Evolutionary conservation across 2,797 vertebrate species (phyloP).

Genomic region (Tiaroga cobitis): DNA sequence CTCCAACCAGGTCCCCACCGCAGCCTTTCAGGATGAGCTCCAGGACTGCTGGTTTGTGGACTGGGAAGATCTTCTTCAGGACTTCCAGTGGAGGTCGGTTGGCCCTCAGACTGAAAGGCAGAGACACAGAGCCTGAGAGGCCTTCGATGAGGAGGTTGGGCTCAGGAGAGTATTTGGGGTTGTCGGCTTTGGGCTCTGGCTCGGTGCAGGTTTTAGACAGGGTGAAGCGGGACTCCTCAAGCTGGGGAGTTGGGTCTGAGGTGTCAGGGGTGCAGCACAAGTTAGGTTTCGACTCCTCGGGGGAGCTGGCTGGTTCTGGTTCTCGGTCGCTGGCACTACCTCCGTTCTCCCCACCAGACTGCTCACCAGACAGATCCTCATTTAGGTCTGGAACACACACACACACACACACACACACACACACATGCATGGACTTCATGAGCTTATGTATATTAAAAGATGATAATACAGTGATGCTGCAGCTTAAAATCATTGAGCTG

Average conservation of each 20-base stretch:
- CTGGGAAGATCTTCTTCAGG: constrained; percentile 95
- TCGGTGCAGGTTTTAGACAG: constrained; percentile 78
- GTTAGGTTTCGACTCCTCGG: constrained; percentile 87
- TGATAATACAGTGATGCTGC: background rate
- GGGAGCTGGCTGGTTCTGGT: constrained; percentile 86
- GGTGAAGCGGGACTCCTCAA: constrained; percentile 81
- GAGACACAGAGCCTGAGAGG: constrained; percentile 86
- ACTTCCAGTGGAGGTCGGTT: constrained; percentile 95
- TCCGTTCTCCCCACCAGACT: constrained; percentile 79
- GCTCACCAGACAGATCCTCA: constrained; percentile 85
- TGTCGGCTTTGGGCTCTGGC: constrained; percentile 79
- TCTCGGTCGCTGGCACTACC: constrained; percentile 92
- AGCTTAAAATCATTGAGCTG: background rate
- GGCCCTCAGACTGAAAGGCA: constrained; percentile 90
- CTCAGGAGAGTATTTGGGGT: constrained; percentile 84
- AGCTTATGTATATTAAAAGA: background rate
- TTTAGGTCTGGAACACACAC: constrained; percentile 74
- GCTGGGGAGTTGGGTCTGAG: constrained; percentile 82
- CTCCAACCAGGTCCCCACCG: constrained; percentile 93
- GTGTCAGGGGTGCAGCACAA: constrained; percentile 88
- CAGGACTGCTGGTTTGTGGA: constrained; percentile 92
- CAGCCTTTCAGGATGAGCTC: constrained; percentile 95
- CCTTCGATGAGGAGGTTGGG: constrained; percentile 90
- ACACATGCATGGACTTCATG: background rate
- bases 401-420: constrained; percentile 28